Evolutionary conservation across 2,113 vertebrate species (phyloP).

Genomic region (Puffinus mauretanicus): DNA sequence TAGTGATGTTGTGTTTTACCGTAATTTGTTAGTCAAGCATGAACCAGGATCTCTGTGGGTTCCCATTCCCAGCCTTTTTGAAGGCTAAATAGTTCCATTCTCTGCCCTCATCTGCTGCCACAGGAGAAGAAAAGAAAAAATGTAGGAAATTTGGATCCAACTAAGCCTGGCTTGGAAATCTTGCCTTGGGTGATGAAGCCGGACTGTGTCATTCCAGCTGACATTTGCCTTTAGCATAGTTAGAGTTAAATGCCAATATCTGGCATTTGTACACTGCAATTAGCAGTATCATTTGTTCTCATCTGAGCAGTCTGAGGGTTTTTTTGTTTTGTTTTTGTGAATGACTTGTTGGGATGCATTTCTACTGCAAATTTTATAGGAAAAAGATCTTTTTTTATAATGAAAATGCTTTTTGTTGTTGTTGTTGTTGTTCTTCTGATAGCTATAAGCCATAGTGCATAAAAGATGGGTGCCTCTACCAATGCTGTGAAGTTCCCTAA

Average conservation of each 20-base stretch:
- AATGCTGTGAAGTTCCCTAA: not conserved
- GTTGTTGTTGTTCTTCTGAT: not conserved
- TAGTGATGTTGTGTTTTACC: slow-evolving; percentile 48
- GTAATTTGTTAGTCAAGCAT: slow-evolving; percentile 64
- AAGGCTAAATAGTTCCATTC: slow-evolving; percentile 37
- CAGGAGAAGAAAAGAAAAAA: slow-evolving; percentile 61
- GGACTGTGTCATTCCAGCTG: slow-evolving; percentile 36
- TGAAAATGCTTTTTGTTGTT: not conserved
- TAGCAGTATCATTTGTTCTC: slow-evolving; percentile 35
- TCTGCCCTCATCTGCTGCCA: slow-evolving; percentile 34
- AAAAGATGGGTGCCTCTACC: not conserved
- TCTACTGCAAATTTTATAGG: not conserved
- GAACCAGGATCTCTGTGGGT: slow-evolving; percentile 60
- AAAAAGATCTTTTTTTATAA: not conserved
- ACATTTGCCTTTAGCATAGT: slow-evolving; percentile 13
- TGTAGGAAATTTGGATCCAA: slow-evolving; percentile 32
- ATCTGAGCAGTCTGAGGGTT: not conserved
- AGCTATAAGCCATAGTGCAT: not conserved
- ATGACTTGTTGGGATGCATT: not conserved
- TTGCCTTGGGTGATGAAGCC: slow-evolving; percentile 44
- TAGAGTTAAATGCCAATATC: slow-evolving; percentile 31
- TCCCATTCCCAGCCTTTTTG: slow-evolving; percentile 23
- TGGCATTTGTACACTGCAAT: slow-evolving; percentile 25
- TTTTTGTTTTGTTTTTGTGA: not conserved
- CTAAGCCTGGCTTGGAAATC: slow-evolving; percentile 30